Base-by-base conservation (phyloP, 1,140 invertebrate genomes). In the Lepidotrigona ventralis region DNA sequence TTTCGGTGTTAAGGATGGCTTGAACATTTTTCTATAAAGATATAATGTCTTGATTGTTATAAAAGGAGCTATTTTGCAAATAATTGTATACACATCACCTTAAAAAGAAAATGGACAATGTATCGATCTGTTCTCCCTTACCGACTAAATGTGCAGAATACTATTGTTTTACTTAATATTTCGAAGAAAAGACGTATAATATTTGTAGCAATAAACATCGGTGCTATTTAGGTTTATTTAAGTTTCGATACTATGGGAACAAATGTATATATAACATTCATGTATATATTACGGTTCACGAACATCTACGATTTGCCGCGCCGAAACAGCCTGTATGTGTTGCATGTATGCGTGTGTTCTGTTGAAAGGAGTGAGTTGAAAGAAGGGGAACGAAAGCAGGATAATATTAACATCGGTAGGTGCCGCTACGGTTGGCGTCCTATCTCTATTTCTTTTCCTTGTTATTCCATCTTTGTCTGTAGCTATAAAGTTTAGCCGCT, bases 71-170 rank as follows among this genome's bases (percentile, higher is more conserved):
- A 68, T 81, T 75, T 81, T 33, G 26, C 15, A 11, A 11, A 79
- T 53, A 51, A 60, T 85, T 77, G 46, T 71, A 80, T 81, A 74
- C 68, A 81, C 70, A 69, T 84, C 80, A 56, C 23, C 77, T 87
- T 68, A 76, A 82, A 93, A 91, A 92, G 90, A 91, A 91, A 92
- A 91, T 90, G 91, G 86, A 90, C 92, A 91, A 88, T 90, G 89
- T 93, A 94, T 94, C 91, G 93, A 93, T 93, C 90, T 90, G 90
- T 74, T 80, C 85, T 89, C 90, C 84, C 83, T 86, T 86, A 80
- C 77, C 83, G 70, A 89, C 83, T 84, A 86, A 39, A 72, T 64
- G 54, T 81, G 51, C 33, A 58, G 63, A 53, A 64, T 69, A 66
- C n/a, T 53, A 46, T 12, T 54, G 17, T 78, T 64, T 56, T 33